phyloP scores from a whole-genome alignment of 2,888 invertebrate genomes.

The Lampropteryx suffumata region DNA sequence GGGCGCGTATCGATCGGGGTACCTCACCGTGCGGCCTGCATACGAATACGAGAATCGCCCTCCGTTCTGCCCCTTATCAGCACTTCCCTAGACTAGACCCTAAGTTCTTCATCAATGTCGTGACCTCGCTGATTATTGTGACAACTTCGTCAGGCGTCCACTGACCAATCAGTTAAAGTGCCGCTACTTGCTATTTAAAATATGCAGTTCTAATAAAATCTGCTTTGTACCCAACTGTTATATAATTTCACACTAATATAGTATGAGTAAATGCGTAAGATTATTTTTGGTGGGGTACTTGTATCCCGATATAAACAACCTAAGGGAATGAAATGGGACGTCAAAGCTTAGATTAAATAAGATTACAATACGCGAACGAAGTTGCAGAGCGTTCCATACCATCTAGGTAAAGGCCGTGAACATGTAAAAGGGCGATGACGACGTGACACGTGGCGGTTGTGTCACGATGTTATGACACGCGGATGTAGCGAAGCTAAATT shows the following conservation, averaged over 20 bases:
- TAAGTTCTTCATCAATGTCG: constrained; percentile 62
- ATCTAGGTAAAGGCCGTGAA: constrained; percentile 26
- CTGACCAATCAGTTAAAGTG: constrained; percentile 22
- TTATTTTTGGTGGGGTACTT: too few species aligned
- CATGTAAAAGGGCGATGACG: constrained; percentile 41
- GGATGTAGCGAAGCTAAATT: constrained; percentile 49
- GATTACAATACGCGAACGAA: constrained; percentile 3
- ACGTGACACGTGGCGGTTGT: constrained; percentile 36
- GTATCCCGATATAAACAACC: too few species aligned
- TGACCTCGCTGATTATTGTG: constrained; percentile 62
- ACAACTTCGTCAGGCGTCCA: constrained; percentile 43
- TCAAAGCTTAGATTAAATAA: too few species aligned
- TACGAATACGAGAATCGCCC: constrained; percentile 78
- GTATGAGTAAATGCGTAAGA: too few species aligned
- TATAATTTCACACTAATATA: too few species aligned
- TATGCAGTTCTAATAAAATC: neutral
- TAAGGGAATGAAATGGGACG: too few species aligned
- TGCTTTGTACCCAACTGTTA: too few species aligned
- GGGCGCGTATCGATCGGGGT: constrained; percentile 80
- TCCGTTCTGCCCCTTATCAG: constrained; percentile 72
- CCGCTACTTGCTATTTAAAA: constrained; percentile 7
- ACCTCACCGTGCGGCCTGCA: constrained; percentile 72
- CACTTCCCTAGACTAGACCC: constrained; percentile 65
- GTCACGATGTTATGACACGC: constrained; percentile 49
- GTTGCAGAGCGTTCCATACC: constrained; percentile 23